Conservation (phyloP, 2,113 vertebrate genomes). For the Cettia cetti region DNA sequence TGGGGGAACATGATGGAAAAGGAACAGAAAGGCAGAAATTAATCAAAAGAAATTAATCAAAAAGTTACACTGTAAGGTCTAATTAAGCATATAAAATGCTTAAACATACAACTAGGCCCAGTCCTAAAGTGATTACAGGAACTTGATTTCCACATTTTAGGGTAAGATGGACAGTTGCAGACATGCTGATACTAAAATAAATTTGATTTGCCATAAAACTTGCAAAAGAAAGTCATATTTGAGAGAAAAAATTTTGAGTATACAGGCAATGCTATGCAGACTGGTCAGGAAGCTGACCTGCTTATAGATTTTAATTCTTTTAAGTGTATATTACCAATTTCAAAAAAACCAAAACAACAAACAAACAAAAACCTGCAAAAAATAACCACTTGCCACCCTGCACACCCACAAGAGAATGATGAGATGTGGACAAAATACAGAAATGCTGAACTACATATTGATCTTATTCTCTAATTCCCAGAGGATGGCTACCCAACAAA, state of each 20-base stretch:
- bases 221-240: background rate
- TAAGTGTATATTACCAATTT: background rate
- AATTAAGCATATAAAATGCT: background rate
- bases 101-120: background rate
- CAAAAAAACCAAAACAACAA: background rate
- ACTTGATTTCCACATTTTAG: background rate
- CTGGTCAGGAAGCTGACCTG: background rate
- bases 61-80: background rate
- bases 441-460: background rate
- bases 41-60: background rate
- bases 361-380: background rate
- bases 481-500: background rate
- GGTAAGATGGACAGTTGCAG: background rate
- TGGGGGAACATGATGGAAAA: background rate
- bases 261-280: background rate
- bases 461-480: background rate
- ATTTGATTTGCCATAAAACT: background rate
- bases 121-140: background rate
- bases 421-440: background rate
- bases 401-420: background rate
- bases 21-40: background rate
- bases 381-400: background rate
- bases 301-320: background rate
- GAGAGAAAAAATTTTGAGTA: background rate
- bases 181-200: background rate